Base-by-base conservation (phyloP, 2,797 vertebrate species). In the Girardinus metallicus region DNA sequence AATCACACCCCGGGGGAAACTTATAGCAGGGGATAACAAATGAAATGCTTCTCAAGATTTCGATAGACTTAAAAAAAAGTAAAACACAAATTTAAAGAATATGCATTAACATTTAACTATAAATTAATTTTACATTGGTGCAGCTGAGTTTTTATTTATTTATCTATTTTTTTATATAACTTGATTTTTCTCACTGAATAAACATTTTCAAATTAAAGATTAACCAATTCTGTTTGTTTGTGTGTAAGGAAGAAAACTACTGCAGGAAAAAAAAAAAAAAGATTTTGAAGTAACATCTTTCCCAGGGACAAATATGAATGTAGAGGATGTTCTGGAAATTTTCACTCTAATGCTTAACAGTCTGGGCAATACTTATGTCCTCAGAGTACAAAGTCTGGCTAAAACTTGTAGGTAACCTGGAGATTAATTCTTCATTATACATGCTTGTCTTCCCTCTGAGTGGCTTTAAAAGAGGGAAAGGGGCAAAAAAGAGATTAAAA, bases 401-500 rank as follows among this genome's bases (percentile, higher is more conserved):
- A 78, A 43, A 44, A 86, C 10, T 80, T 66, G 53, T 44, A 55
- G 74, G 76, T 41, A 80, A 41, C 75, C 85, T 74, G 15, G 39
- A 68, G 53, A 84, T 85, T 84, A 80, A 86, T 79, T 85, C 80
- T 81, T 89, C 68, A 87, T 91, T 80, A 80, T 12, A 85, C 77
- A 70, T 51, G 43, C 75, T 89, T 77, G 81, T 82, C 80, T 81
- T 74, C 83, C 34, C 41, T 57, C 46, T 64, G 51, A 78, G 74
- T 43, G 44, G 26, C 46, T 81, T 88, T 79, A 79, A 86, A 76
- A 51, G 13, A 86, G 78, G 75, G 13, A 71, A 88, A 78, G 68
- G 81, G 76, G 36, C 46, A 57, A 73, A 72, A 31, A 47, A 71
- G 31, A 76, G 77, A 89, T 85, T 79, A 86, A 44, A 13, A 53